A percentile compares a stretch with the other conserved stretches of the same genome.
phyloP scores from a whole-genome alignment of 2,113 vertebrate species.

The Callospermophilus lateralis region DNA sequence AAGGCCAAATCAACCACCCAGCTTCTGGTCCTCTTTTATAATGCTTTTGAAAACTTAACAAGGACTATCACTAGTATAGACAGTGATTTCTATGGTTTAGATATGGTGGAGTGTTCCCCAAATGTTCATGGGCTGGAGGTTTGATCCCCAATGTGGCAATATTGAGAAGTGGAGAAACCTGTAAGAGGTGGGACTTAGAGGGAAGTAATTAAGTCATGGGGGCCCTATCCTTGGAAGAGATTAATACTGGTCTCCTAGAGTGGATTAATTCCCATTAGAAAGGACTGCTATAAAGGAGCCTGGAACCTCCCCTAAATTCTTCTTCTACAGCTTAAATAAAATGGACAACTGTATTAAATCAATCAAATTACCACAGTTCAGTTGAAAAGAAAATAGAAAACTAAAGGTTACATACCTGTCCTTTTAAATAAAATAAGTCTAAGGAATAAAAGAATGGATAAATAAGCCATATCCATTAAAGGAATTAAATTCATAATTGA shows the following conservation, averaged over 20 bases:
- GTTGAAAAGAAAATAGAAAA: background rate
- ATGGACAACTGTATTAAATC: background rate
- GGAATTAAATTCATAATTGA: background rate
- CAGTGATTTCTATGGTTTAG: background rate
- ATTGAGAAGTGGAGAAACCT: background rate
- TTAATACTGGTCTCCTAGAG: background rate
- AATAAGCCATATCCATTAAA: background rate
- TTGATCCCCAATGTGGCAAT: background rate
- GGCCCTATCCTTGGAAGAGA: background rate
- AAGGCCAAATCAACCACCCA: background rate
- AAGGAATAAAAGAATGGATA: background rate
- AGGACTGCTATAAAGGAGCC: background rate
- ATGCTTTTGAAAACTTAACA: background rate
- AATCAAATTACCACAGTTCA: background rate
- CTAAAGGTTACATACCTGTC: background rate
- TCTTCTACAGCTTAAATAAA: slow-evolving; percentile 10
- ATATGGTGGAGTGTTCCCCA: background rate
- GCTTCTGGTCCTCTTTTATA: background rate
- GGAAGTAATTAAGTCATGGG: background rate
- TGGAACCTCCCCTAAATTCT: background rate
- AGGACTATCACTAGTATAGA: background rate
- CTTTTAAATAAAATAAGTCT: background rate
- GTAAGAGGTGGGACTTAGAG: background rate
- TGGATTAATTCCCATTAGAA: background rate
- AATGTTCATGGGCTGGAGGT: background rate